phyloP scores from a whole-genome alignment of 2,888 invertebrate species.

The Octonoba sinensis region DNA sequence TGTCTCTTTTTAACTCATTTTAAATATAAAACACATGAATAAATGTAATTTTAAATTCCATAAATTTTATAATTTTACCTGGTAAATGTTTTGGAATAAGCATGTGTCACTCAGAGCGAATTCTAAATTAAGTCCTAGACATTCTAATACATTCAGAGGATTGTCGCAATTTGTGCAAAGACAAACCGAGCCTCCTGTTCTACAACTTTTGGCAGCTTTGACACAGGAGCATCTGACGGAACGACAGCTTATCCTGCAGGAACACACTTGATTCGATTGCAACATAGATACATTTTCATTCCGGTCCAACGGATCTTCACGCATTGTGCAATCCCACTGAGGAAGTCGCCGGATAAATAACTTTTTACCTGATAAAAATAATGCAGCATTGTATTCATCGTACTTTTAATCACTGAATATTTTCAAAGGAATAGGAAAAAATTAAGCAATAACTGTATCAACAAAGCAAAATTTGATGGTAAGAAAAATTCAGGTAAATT shows the following conservation, averaged over 20 bases:
- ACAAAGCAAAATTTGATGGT: not conserved
- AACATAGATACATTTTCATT: constrained; percentile 4
- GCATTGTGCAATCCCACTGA: constrained; percentile 29
- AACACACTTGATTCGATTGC: constrained; percentile 39
- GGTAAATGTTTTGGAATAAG: constrained; percentile 58
- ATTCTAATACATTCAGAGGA: constrained; percentile 58
- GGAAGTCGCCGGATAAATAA: constrained; percentile 27
- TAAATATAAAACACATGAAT: no score
- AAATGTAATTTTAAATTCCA: no score
- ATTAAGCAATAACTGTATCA: no score
- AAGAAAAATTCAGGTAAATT: not conserved
- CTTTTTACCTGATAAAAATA: constrained; percentile 23
- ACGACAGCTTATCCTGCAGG: constrained; percentile 59
- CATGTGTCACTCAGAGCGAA: constrained; percentile 51
- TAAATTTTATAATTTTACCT: constrained; percentile 19
- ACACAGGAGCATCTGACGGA: constrained; percentile 60
- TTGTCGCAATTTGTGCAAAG: constrained; percentile 61
- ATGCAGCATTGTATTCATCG: not conserved
- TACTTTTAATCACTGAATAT: not conserved
- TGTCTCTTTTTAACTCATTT: no score
- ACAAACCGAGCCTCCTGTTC: constrained; percentile 27
- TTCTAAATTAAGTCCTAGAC: constrained; percentile 35
- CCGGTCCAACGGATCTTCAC: not conserved
- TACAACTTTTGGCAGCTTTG: constrained; percentile 53
- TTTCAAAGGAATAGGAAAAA: no score